Base-by-base conservation (phyloP, 2,888 invertebrate species). In the Phorcus lineatus region DNA sequence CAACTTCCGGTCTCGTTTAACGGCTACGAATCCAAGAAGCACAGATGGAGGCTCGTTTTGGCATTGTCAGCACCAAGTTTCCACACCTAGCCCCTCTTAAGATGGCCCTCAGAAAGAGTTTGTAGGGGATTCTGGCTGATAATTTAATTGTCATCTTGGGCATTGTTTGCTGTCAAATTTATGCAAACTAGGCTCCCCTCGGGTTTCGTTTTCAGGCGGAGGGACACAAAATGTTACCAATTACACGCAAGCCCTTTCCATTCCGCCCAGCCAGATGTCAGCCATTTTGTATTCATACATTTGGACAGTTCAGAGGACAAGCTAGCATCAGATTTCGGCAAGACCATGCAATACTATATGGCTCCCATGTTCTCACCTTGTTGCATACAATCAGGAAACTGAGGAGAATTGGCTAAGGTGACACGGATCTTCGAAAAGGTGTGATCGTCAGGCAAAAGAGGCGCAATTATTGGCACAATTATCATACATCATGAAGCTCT, bases 151-250 rank as follows among this genome's bases (percentile, higher is more conserved):
- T 66, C 79, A 81, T 81, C 78, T 54, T 13, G 36, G 67, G 78
- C 76, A 81, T 79, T 81, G 78, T 81, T 66, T 40, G 78, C 80
- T 80, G 80, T 80, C 80, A 70, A 80, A 80, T 80, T 80, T 80
- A 80, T 80, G 80, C 80, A 80, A 80, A 80, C 74, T 77, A 80
- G 74, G 62, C 28, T 24, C 74, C 74, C 74, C 77, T 52, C 28
- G 77, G 77, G 54, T 55, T 77, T 55, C 36, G 19, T 28, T 53
- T 52, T 67, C 62, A 66, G 52, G 66, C 47, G 57, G n/a, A 57
- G 67, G 62, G 40, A 82, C 74, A 70, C 53, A 77, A 78, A 80
- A 78, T 82, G 57, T 80, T 75, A 80, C 78, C 80, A 82, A 82
- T 82, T 82, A 82, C 40, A 66, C 74, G 55, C 54, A 76, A 80